A percentile compares a stretch with the other conserved stretches of the same genome.
phyloP scores from a whole-genome alignment of 2,888 invertebrate species.

The Lasioglossum villosulum region DNA sequence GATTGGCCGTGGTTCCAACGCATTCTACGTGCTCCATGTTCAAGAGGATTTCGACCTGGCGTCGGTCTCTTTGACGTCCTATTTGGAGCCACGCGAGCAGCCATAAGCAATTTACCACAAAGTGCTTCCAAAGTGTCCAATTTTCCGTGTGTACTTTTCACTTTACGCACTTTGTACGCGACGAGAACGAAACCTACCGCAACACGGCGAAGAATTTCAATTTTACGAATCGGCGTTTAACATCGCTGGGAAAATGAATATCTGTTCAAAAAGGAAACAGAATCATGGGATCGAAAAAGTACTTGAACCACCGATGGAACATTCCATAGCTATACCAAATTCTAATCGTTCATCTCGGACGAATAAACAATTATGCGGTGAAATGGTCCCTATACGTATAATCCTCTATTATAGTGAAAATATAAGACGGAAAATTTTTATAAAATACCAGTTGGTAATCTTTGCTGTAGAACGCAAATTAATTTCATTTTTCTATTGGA shows the following conservation, averaged over 20 bases:
- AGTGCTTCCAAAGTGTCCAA: conserved; percentile 37
- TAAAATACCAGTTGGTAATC: neutral
- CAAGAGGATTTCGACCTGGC: conserved; percentile 43
- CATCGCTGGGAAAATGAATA: neutral
- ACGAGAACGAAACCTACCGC: no score
- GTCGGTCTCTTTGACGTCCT: conserved; percentile 50
- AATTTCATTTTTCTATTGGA: neutral
- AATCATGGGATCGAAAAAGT: neutral
- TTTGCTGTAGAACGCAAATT: neutral
- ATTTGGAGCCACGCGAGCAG: conserved; percentile 40
- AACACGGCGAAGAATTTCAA: neutral
- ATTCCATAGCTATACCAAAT: neutral
- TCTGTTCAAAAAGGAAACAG: no score
- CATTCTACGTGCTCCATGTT: conserved; percentile 42
- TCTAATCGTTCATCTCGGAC: neutral
- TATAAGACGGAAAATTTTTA: neutral
- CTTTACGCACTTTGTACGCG: conserved; percentile 4
- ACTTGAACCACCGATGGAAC: neutral
- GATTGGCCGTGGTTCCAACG: conserved; percentile 39
- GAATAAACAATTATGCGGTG: neutral
- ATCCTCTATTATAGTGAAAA: neutral
- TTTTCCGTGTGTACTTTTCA: conserved; percentile 17
- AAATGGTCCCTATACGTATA: neutral
- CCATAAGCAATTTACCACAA: conserved; percentile 48
- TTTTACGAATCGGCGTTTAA: neutral